A percentile compares a stretch with the other conserved stretches of the same genome.
These are phyloP conservation scores for Meta bourneti DNA, from an alignment of 2,888 invertebrate species.

Conservation along the genomic window DNA sequence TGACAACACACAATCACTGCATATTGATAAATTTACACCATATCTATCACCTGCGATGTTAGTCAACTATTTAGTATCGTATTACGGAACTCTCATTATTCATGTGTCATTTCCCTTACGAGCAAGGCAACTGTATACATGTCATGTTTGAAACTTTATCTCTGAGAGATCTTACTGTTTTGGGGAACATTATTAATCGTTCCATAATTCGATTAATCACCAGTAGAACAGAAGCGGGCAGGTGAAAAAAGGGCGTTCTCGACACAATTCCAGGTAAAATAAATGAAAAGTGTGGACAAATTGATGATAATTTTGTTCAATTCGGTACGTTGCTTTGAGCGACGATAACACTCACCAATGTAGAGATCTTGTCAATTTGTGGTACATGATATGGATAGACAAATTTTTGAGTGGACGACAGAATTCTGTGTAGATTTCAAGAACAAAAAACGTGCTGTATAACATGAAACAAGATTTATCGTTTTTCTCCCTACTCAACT, in stretches of 20 bases:
- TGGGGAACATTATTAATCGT: constrained; percentile 35
- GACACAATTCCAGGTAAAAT: constrained; percentile 3
- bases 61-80: constrained; percentile 14
- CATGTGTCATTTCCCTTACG: constrained; percentile 32
- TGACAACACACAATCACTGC: constrained; percentile 21
- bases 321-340: neutral
- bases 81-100: constrained; percentile 28
- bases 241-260: constrained; percentile 53
- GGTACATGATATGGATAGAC: neutral
- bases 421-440: neutral
- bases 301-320: neutral
- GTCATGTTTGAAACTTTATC: constrained; percentile 28
- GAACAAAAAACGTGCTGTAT: no score
- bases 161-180: constrained; percentile 34
- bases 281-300: neutral
- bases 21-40: constrained; percentile 42
- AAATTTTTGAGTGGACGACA: neutral
- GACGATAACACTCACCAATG: neutral
- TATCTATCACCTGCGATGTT: constrained; percentile 27
- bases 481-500: no score
- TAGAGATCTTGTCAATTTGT: neutral
- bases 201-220: constrained; percentile 44
- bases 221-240: constrained; percentile 6
- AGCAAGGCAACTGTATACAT: constrained; percentile 8
- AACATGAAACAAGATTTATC: no score